Evolutionary conservation across 2,113 vertebrate species (phyloP), one percentile per base, ranked within the genome.

Genomic region (Polypterus bichir): DNA sequence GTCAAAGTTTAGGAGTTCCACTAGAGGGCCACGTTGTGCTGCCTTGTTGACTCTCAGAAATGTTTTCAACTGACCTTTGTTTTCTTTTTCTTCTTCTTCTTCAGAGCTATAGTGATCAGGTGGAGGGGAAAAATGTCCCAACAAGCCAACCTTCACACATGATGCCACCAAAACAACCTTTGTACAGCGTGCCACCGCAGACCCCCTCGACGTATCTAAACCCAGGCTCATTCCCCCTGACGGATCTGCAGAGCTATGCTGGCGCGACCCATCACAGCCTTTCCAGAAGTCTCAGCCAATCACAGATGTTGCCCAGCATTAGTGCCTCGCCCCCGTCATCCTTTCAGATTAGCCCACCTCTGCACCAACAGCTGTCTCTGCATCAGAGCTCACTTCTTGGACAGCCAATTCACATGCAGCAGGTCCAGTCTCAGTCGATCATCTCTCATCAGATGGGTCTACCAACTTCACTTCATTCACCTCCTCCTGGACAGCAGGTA

Each of bases 311-410:
- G 83, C 89, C 94, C 62, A 88, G 91, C 79, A 87, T 98, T 86
- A 97, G 91, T 79, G 87, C 92, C 68, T 97, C 95, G 65, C 93
- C 93, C 0, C 93, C 94, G 0, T 91, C 93, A 65, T 83, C 94
- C 70, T 96, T 96, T 83, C 94, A 96, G 64, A 96, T 97, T 84
- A 97, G 93, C 82, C 92, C 92, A 46, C 85, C 93, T 0, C 87
- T 97, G 66, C 94, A 96, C 87, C 95, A 97, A 85, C 95, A 97
- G 86, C 89, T 98, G 69, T 89, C 94, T 62, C 83, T 97, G 84
- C 88, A 90, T 73, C 94, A 97, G 90, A 88, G 89, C 76, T 80
- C 93, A 68, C 89, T 97, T 61, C 93, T 97, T 81, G 88, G 89
- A 76, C 92, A 97, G 52, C 86, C 93, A 59, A 89, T 97, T 83